Percentiles rank a stretch among this genome's conserved stretches.
These are phyloP conservation scores for Miltochrista miniata DNA, from an alignment of 2,888 invertebrate genomes.

Conservation along the genomic window DNA sequence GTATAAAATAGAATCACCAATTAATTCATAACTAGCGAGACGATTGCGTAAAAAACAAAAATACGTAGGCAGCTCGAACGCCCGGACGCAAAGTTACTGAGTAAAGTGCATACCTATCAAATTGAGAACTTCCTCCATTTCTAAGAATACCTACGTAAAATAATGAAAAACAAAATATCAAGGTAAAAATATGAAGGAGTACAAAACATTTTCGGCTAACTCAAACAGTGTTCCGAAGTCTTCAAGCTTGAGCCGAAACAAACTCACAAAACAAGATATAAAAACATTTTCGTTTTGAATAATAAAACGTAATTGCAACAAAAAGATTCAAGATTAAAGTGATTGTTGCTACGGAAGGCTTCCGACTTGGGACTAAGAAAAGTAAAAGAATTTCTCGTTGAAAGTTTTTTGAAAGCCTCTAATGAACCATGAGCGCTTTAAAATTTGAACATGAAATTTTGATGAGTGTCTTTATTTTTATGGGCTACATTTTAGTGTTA, in stretches of 20 bases:
- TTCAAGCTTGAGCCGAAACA: constrained; percentile 3
- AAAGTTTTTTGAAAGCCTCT: constrained; percentile 31
- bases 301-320: constrained; percentile 35
- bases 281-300: constrained; percentile 20
- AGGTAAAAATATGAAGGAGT: too few species aligned
- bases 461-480: constrained; percentile 1
- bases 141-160: too few species aligned
- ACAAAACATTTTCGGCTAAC: neutral
- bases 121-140: too few species aligned
- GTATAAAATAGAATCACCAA: too few species aligned
- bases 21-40: too few species aligned
- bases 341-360: constrained; percentile 28
- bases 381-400: constrained; percentile 22
- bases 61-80: too few species aligned
- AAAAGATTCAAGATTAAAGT: constrained; percentile 17
- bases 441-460: constrained; percentile 19
- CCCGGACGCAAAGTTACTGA: too few species aligned
- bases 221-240: constrained; percentile 2
- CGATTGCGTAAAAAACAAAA: too few species aligned
- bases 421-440: constrained; percentile 31
- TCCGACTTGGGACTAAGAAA: constrained; percentile 21
- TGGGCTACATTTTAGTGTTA: neutral
- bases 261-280: constrained; percentile 15
- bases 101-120: too few species aligned
- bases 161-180: too few species aligned